Evolutionary conservation across 1,140 invertebrate species (phyloP), one percentile per base, ranked within the genome.

Genomic region (Cydia amplana): DNA sequence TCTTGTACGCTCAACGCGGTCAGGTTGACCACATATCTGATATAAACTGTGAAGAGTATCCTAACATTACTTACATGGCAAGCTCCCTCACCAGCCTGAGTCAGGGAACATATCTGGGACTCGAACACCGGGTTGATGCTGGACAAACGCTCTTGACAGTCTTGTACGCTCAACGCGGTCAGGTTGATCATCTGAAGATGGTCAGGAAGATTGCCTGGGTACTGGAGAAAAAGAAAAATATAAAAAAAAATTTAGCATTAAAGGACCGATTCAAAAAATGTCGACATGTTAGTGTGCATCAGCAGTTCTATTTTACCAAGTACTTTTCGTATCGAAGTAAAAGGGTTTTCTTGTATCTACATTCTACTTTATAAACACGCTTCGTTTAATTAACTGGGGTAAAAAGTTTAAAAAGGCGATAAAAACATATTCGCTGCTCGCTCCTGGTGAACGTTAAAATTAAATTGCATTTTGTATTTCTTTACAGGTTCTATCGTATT

Each of bases 101-200:
- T 95, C 28, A 94, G 90, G 0, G 95, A 95, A 79, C 95, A 95
- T 28, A 95, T 94, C 78, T 95, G 94, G 5, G 81, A 81, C 7
- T 83, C 80, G 76, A 81, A 85, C 1, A 93, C 88, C 0, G 79
- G 74, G 46, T 88, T 86, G 55, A 92, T 82, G 10, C 28, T 63
- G n/a, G n/a, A n/a, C 70, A 86, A 88, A 10, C 82, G 79, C 1
- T 74, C 36, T 74, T 88, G 85, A 75, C 91, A 94, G 0, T 86
- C 78, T 4, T 83, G 81, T 10, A 90, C 83, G 63, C 86, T 91
- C 5, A 93, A 75, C 0, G 92, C 86, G 2, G 83, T 88, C 64
- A 93, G 77, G 70, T 91, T 85, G 75, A 93, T 91, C 32, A 85
- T 90, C 80, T 94, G 93, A 4, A 94, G 83, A 14, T 89, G 82